These are phyloP conservation scores for Pomatorhinus ruficollis DNA, from an alignment of 2,113 vertebrate genomes.

Conservation along the genomic window DNA sequence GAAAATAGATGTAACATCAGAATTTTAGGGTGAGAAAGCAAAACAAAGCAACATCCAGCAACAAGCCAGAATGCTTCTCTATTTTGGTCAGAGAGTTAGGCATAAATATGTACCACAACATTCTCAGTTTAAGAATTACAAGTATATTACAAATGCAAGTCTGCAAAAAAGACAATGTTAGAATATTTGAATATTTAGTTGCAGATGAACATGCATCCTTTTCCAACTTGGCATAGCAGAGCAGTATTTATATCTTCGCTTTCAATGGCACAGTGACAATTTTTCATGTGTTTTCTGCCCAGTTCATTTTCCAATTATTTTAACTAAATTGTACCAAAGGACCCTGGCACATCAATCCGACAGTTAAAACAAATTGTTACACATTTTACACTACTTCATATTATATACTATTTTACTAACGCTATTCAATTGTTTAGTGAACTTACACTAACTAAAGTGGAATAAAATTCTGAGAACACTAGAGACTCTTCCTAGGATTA, in stretches of 20 bases:
- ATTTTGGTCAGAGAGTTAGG: neutral
- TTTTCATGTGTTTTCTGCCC: neutral
- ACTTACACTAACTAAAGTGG: neutral
- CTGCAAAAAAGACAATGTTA: neutral
- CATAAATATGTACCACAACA: neutral
- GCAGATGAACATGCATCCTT: neutral
- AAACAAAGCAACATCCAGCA: neutral
- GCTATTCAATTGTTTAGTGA: neutral
- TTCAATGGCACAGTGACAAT: neutral
- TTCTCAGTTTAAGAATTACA: neutral
- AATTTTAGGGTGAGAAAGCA: neutral
- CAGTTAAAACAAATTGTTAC: neutral
- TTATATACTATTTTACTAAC: neutral
- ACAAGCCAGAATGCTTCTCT: neutral
- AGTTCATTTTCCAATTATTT: constrained; percentile 18
- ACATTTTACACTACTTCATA: neutral
- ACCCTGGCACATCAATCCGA: neutral
- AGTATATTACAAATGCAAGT: neutral
- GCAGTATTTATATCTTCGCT: neutral
- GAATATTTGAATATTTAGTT: neutral
- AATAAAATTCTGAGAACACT: neutral
- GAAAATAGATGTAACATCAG: neutral
- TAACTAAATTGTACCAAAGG: neutral
- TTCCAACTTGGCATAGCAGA: neutral
- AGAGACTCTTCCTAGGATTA: neutral